Conservation (phyloP, 1,140 invertebrate genomes). For the Bacillus rossius region DNA sequence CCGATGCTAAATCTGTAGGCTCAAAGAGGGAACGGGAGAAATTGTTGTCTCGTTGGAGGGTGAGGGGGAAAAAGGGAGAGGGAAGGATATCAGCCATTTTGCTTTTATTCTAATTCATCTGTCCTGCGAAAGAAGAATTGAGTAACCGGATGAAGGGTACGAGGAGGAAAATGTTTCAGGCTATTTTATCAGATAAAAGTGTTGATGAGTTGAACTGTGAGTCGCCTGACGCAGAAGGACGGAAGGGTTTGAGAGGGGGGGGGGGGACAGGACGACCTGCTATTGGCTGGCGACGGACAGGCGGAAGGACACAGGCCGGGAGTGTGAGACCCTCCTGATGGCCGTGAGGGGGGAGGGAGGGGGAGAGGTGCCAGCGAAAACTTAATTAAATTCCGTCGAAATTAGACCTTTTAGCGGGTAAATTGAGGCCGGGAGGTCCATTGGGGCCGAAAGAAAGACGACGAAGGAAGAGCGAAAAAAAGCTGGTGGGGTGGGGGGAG, state of each 20-base stretch:
- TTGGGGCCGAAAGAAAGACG: conserved; percentile 4
- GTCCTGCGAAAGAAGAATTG: not conserved
- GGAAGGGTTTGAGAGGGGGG: too few relatives aligned
- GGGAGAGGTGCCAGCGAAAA: not conserved
- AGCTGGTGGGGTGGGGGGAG: not conserved
- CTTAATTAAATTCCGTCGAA: conserved; percentile 20
- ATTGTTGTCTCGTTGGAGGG: too few relatives aligned
- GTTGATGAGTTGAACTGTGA: conserved; percentile 3
- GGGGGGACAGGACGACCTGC: too few relatives aligned
- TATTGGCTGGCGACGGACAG: too few relatives aligned
- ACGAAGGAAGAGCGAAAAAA: conserved; percentile 2
- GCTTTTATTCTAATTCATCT: not conserved
- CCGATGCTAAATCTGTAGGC: too few relatives aligned
- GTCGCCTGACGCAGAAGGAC: too few relatives aligned
- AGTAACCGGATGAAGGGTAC: not conserved
- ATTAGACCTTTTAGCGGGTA: conserved; percentile 20
- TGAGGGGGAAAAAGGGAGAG: too few relatives aligned
- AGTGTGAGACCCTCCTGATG: not conserved
- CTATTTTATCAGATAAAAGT: conserved; percentile 9
- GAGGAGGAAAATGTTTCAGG: conserved; percentile 7
- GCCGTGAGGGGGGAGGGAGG: not conserved
- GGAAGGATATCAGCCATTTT: too few relatives aligned
- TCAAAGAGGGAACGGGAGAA: too few relatives aligned
- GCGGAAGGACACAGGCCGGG: not conserved
- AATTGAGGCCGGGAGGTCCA: conserved; percentile 11